phyloP scores from a whole-genome alignment of 2,888 invertebrate species.

The Ferdinandea cuprea region DNA sequence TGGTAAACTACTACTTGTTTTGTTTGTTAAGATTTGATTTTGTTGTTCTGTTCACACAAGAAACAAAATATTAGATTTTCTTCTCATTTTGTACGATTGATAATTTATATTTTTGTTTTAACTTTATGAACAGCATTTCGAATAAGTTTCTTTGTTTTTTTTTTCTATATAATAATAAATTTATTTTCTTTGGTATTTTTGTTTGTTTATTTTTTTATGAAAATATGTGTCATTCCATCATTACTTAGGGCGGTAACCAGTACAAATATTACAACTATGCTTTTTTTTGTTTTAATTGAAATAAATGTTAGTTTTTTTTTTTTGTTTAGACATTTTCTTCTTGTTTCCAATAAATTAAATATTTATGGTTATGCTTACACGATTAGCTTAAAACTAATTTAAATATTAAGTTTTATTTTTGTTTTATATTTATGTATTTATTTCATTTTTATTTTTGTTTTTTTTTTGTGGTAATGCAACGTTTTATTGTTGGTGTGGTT shows the following conservation, averaged over 20 bases:
- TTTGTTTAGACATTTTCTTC: constrained; percentile 20
- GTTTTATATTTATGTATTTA: constrained; percentile 5
- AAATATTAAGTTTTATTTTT: constrained; percentile 25
- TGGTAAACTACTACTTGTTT: constrained; percentile 40
- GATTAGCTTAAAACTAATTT: constrained; percentile 59
- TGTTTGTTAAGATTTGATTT: constrained; percentile 69
- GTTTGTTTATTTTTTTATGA: constrained; percentile 59
- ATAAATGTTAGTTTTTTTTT: constrained; percentile 52
- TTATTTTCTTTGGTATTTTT: constrained; percentile 33
- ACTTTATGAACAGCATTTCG: constrained; percentile 66
- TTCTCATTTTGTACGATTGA: constrained; percentile 69
- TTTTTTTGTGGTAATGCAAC: constrained; percentile 36
- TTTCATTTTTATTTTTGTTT: constrained; percentile 6
- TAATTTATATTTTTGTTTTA: constrained; percentile 36
- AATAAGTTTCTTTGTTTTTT: constrained; percentile 44
- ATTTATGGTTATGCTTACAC: constrained; percentile 69
- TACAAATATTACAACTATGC: constrained; percentile 72
- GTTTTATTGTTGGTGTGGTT: constrained; percentile 23
- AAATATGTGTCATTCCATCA: constrained; percentile 72
- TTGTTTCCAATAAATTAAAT: constrained; percentile 48
- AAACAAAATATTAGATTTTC: constrained; percentile 61
- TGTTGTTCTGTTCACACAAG: constrained; percentile 64
- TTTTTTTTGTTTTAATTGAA: constrained; percentile 46
- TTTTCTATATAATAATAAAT: constrained; percentile 58
- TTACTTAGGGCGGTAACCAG: constrained; percentile 69